Evolutionary conservation across 1,140 invertebrate species (phyloP).

Genomic region (Pteromalus puparum): DNA sequence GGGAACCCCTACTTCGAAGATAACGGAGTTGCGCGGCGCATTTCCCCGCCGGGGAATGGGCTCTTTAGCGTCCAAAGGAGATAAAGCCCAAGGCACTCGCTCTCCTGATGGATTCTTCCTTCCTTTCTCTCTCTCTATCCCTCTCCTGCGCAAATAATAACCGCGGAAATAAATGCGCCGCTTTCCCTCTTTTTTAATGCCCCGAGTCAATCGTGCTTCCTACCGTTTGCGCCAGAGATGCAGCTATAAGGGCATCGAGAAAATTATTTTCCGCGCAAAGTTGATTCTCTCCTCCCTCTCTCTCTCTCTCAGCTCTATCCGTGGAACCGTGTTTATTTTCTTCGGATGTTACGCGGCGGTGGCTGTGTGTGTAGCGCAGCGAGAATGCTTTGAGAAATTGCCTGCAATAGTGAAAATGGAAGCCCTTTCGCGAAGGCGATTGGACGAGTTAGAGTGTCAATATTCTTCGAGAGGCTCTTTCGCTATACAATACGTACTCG

Average conservation of each 20-base stretch:
- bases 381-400: too few relatives aligned
- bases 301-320: too few relatives aligned
- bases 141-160: not conserved
- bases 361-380: too few relatives aligned
- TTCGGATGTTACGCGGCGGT: too few relatives aligned
- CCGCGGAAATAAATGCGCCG: not conserved
- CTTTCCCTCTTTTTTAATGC: not conserved
- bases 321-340: too few relatives aligned
- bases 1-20: not conserved
- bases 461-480: not conserved
- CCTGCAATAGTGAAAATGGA: not conserved
- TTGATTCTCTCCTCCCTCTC: too few relatives aligned
- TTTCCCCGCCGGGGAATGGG: not conserved
- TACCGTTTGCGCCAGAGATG: too few relatives aligned
- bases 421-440: not conserved
- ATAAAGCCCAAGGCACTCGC: not conserved
- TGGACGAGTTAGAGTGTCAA: not conserved
- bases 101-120: not conserved
- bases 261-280: too few relatives aligned
- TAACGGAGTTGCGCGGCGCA: conserved; percentile 1
- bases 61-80: conserved; percentile 13
- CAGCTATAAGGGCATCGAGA: too few relatives aligned
- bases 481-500: not conserved
- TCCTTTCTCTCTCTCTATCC: not conserved
- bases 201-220: too few relatives aligned